Evolutionary conservation across 2,797 vertebrate genomes (phyloP), one percentile per base, ranked within the genome.

Genomic region (Platalea minor): DNA sequence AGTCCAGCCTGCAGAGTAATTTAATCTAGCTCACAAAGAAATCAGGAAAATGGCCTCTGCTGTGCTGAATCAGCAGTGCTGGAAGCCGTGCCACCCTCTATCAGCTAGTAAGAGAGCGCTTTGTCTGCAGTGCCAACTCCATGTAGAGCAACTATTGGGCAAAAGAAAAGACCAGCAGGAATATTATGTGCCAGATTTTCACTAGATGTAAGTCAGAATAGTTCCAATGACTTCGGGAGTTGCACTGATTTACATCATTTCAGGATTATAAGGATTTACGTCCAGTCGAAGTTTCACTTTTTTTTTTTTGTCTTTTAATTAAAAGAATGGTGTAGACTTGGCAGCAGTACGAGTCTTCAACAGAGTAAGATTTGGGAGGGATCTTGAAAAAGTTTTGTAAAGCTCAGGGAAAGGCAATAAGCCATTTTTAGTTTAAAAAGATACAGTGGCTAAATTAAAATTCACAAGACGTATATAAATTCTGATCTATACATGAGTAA

Each of bases 21-120:
- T 94, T 93, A 96, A 93, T 95, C 95, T 89, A 78, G 90, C 93
- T 92, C 94, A 87, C 91, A 90, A 69, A 94, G 95, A 96, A 88
- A 91, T 89, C 4, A 88, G 93, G 86, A 86, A 93, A 96, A 95
- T 89, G 81, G 95, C 69, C 95, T 50, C 69, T 41, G 61, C 50
- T 56, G 92, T 48, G 91, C 95, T 92, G 96, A 96, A 57, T 96
- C 96, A 94, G 97, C 94, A 79, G 85, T 69, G 95, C 93, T 93
- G 94, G 95, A 91, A 76, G 83, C 78, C 37, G 78, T 92, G 92
- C 95, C 53, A 75, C 93, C 89, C 89, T 93, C 93, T 37, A 81
- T 92, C 87, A 68, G 93, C 74, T 61, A 39, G 31, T 92, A 63
- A 95, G 96, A 93, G 91, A 82, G 21, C 0, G 82, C 76, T 59